Percentiles rank a stretch among this genome's conserved stretches.
Conservation (phyloP, 2,888 invertebrate species). For the Plebejus anna region DNA sequence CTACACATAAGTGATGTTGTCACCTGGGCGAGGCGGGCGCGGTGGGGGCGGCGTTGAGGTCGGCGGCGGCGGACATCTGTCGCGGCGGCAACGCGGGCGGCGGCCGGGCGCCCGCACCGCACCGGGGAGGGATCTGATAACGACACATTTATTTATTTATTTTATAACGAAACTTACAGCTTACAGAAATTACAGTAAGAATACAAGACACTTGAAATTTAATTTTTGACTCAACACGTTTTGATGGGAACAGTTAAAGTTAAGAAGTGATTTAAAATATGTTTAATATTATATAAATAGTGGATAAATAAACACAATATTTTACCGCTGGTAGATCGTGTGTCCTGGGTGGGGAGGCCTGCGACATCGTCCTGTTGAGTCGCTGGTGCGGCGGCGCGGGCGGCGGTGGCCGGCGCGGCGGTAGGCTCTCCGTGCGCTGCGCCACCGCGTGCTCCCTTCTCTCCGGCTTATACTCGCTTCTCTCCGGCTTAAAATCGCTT, state of each 20-base stretch:
- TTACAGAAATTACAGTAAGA: no score
- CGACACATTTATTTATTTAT: neutral
- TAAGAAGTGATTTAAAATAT: no score
- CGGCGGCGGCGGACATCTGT: constrained; percentile 74
- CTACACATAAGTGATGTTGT: constrained; percentile 10
- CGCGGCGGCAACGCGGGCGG: constrained; percentile 79
- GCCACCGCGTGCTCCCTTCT: constrained; percentile 27
- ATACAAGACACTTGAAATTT: no score
- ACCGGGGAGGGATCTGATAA: constrained; percentile 61
- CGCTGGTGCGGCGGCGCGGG: constrained; percentile 49
- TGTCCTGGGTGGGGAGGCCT: constrained; percentile 52
- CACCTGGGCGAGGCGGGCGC: constrained; percentile 51
- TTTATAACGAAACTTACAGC: no score
- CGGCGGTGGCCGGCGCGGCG: constrained; percentile 53
- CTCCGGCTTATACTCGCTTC: constrained; percentile 25
- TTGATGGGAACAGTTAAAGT: no score
- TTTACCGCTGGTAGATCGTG: constrained; percentile 56
- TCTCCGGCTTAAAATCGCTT: constrained; percentile 11
- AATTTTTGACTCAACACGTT: no score
- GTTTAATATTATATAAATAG: no score
- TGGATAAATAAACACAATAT: neutral
- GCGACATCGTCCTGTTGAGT: constrained; percentile 59
- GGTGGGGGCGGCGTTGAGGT: constrained; percentile 53
- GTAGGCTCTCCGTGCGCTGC: constrained; percentile 43
- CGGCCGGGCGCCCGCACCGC: constrained; percentile 43